phyloP scores from a whole-genome alignment of 2,888 invertebrate species.

The Polymixis flavicincta region DNA sequence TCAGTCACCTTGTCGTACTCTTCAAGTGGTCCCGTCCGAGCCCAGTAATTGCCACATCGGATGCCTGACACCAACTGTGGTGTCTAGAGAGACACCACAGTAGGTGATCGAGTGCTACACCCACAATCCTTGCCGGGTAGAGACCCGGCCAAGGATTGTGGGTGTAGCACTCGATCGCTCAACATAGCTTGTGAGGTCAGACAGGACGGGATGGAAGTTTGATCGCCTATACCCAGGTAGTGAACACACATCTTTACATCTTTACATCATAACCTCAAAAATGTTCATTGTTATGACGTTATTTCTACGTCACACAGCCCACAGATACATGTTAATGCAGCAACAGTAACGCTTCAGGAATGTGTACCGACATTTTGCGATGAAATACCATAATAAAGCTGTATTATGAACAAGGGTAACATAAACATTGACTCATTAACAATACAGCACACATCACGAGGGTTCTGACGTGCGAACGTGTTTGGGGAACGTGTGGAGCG shows the following conservation, averaged over 20 bases:
- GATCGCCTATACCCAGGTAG: not conserved
- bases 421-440: conserved; percentile 69
- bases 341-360: conserved; percentile 52
- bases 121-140: too few species aligned
- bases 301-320: conserved; percentile 40
- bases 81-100: too few species aligned
- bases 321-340: conserved; percentile 41
- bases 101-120: too few species aligned
- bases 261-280: conserved; percentile 5
- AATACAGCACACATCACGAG: conserved; percentile 41
- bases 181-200: not conserved
- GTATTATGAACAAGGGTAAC: conserved; percentile 49
- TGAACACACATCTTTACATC: conserved; percentile 19
- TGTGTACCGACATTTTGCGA: conserved; percentile 47
- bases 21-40: too few species aligned
- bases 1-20: not conserved
- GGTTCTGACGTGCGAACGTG: conserved; percentile 42
- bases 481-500: not conserved
- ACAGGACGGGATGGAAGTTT: not conserved
- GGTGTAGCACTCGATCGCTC: too few species aligned
- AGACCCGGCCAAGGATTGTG: not conserved
- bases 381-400: conserved; percentile 54
- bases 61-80: not conserved
- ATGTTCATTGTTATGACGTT: conserved; percentile 41
- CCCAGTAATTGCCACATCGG: too few species aligned